Evolutionary conservation across 1,140 invertebrate genomes (phyloP), one percentile per base, ranked within the genome.

Genomic region (Metopolophium dirhodum): DNA sequence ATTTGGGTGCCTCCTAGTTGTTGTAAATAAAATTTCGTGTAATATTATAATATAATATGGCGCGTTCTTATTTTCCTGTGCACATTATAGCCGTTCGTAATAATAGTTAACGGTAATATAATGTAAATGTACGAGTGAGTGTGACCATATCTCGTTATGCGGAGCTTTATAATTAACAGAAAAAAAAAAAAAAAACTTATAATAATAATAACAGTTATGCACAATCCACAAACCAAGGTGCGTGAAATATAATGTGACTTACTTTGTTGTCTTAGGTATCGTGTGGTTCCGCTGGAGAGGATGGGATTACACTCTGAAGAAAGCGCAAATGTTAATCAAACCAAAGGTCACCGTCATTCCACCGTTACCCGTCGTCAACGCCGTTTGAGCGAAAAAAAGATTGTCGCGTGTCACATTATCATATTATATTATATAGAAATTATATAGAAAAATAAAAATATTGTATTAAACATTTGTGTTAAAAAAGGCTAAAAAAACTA

Each of bases 231-330:
- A 41, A 86, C 23, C 23, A 14, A 41, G 83, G 2, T 86, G 37
- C 83, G 9, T 45, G 41, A 41, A 45, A 86, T 41, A 86, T 26
- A 45, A 86, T 14, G 9, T 11, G 23, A 4, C 3, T 86, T 45
- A 18, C 94, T 26, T 95, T 95, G 47, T 95, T 22, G 8, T 83
- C 37, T 37, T 41, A 98, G 97, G 97, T 94, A 98, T 98, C 94
- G 98, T 98, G 9, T 98, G 98, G 98, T 98, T 98, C 96, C 97
- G 98, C 94, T 98, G 98, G 98, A 97, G 97, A 96, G 98, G 98
- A 91, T 98, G 98, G 98, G 98, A 98, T 95, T 98, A 98, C 95
- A 98, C 98, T 23, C 95, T 99, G 93, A 98, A 98, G 95, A 97
- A 97, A 94, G 97, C 98, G 0, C 97, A 96, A 83, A 98, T 98